These are phyloP conservation scores for Zoanthus gigantus DNA, from an alignment of 92 coral and sea anemone genomes.

Conservation along the genomic window DNA sequence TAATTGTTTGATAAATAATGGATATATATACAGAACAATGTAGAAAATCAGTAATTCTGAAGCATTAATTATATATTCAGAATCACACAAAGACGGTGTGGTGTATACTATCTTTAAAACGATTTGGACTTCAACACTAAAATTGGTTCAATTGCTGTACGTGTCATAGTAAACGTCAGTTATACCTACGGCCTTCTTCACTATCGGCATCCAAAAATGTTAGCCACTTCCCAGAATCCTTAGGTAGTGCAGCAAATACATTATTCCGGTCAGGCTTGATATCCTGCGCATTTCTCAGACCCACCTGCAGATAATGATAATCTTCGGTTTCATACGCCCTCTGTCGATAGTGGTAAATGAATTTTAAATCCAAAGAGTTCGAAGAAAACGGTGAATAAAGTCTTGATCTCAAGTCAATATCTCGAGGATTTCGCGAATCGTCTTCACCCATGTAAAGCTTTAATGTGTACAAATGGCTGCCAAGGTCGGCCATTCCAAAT, in stretches of 20 bases:
- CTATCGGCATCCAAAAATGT: slow-evolving; percentile 39
- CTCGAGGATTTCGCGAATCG: slow-evolving; percentile 32
- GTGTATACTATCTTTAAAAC: too few relatives aligned
- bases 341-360: slow-evolving; percentile 29
- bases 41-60: too few relatives aligned
- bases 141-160: not conserved
- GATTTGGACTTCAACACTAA: too few relatives aligned
- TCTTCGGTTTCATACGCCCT: slow-evolving; percentile 23
- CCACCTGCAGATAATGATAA: slow-evolving; percentile 35
- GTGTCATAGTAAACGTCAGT: not conserved
- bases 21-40: too few relatives aligned
- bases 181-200: slow-evolving; percentile 16
- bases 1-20: too few relatives aligned
- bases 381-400: slow-evolving; percentile 38
- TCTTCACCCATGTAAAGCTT: slow-evolving; percentile 41
- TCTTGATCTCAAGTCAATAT: slow-evolving; percentile 41
- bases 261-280: slow-evolving; percentile 21
- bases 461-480: slow-evolving; percentile 33
- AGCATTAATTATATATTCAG: too few relatives aligned
- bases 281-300: slow-evolving; percentile 33
- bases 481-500: slow-evolving; percentile 29
- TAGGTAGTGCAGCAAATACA: slow-evolving; percentile 21
- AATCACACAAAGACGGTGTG: too few relatives aligned
- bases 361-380: slow-evolving; percentile 32
- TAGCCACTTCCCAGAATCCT: slow-evolving; percentile 43